Percentiles rank a stretch among this genome's conserved stretches.
These are phyloP conservation scores for Triplophysa rosa DNA, from an alignment of 2,113 vertebrate genomes.

Conservation along the genomic window DNA sequence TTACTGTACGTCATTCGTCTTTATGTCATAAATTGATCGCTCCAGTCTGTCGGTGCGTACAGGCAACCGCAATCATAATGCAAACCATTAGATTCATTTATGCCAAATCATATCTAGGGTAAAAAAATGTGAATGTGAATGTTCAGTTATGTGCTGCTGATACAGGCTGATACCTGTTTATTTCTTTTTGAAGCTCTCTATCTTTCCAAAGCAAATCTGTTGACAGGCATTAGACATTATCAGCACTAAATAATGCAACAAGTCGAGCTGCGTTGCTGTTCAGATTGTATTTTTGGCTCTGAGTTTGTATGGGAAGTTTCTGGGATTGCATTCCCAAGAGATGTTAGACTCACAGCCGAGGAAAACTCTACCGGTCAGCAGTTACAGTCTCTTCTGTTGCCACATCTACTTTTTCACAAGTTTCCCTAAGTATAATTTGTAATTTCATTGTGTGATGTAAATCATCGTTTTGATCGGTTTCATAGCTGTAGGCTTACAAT, in stretches of 20 bases:
- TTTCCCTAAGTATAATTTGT: not conserved
- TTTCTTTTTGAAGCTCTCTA: not conserved
- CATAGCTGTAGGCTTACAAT: not conserved
- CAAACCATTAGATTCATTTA: no score
- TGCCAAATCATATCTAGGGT: no score
- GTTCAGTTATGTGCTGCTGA: not conserved
- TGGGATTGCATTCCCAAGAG: slow-evolving; percentile 22
- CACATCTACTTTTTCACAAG: not conserved
- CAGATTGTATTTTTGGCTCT: slow-evolving; percentile 13
- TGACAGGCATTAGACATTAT: slow-evolving; percentile 1
- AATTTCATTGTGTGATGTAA: not conserved
- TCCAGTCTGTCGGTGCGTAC: no score
- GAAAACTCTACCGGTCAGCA: not conserved
- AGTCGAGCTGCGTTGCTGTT: not conserved
- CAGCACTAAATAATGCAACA: slow-evolving; percentile 24
- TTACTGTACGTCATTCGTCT: no score
- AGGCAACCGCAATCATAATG: no score
- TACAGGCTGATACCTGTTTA: not conserved
- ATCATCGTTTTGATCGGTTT: not conserved
- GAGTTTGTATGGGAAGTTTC: slow-evolving; percentile 7
- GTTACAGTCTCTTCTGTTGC: not conserved
- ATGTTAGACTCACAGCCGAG: not conserved
- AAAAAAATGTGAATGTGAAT: not conserved
- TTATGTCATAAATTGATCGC: no score
- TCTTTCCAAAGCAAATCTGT: slow-evolving; percentile 7